phyloP scores from a whole-genome alignment of 2,113 vertebrate genomes.

The Crypturellus undulatus region DNA sequence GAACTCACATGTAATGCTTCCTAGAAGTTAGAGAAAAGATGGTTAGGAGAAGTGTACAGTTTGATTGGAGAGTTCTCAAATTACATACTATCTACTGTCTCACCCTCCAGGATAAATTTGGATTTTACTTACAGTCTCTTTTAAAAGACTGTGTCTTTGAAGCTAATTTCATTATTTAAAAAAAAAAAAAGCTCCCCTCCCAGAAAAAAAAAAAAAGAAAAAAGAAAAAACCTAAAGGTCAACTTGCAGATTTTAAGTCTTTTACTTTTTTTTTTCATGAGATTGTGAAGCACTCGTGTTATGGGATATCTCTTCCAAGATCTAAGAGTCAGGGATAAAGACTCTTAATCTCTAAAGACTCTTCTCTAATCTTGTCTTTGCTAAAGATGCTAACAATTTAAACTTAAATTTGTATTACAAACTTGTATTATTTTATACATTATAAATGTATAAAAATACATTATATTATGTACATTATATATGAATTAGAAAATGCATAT shows the following conservation, averaged over 20 bases:
- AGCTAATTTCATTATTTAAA: background rate
- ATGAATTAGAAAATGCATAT: no score
- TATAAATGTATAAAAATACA: no score
- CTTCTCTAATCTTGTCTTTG: background rate
- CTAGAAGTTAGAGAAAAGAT: background rate
- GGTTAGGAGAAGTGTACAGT: background rate
- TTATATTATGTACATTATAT: no score
- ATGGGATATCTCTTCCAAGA: background rate
- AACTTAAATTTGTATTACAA: background rate
- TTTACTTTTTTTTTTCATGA: background rate
- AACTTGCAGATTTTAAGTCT: background rate
- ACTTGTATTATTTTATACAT: background rate
- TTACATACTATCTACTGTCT: background rate
- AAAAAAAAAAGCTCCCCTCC: no score
- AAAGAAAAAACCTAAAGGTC: no score
- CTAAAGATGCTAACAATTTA: background rate
- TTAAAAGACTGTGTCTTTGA: background rate
- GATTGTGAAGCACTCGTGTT: background rate
- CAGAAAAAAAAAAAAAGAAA: no score
- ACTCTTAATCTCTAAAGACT: background rate
- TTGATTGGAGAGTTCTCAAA: background rate
- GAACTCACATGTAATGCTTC: background rate
- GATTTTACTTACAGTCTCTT: background rate
- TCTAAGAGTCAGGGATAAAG: background rate
- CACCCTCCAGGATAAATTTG: background rate